phyloP scores from a whole-genome alignment of 1,140 invertebrate species.

The Drosophila busckii region DNA sequence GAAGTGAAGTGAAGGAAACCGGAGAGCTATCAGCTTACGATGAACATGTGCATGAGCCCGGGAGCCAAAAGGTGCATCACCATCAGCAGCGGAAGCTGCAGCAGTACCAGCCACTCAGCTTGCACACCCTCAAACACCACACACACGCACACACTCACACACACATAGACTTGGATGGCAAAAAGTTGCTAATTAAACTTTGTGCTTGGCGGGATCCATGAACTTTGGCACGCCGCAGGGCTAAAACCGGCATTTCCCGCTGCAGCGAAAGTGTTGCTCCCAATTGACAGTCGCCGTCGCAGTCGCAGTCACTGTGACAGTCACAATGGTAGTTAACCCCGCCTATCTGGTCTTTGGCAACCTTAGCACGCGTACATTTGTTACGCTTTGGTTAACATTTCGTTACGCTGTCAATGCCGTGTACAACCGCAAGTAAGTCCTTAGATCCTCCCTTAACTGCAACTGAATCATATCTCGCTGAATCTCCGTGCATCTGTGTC shows the following conservation, averaged over 20 bases:
- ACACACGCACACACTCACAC: not conserved
- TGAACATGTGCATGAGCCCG: slow-evolving; percentile 54
- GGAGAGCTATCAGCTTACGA: slow-evolving; percentile 55
- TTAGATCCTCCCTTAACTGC: slow-evolving; percentile 7
- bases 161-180: no score
- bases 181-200: slow-evolving; percentile 75
- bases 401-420: slow-evolving; percentile 67
- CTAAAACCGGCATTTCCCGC: slow-evolving; percentile 15
- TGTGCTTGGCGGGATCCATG: slow-evolving; percentile 46
- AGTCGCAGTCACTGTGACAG: not conserved
- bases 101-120: slow-evolving; percentile 51
- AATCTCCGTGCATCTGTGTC: not conserved
- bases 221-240: slow-evolving; percentile 44
- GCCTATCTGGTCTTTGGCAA: slow-evolving; percentile 7
- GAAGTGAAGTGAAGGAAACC: no score
- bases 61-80: slow-evolving; percentile 61
- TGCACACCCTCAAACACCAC: slow-evolving; percentile 16
- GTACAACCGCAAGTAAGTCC: slow-evolving; percentile 48
- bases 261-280: slow-evolving; percentile 62
- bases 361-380: slow-evolving; percentile 47
- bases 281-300: slow-evolving; percentile 29
- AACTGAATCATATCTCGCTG: not conserved
- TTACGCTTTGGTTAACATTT: slow-evolving; percentile 71
- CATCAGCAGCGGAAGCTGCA: slow-evolving; percentile 65
- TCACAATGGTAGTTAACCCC: slow-evolving; percentile 8